Evolutionary conservation across 35 echinoderm and acorn worm genomes (phyloP), one percentile per base, ranked within the genome.

Genomic region (Amphiura filiformis): DNA sequence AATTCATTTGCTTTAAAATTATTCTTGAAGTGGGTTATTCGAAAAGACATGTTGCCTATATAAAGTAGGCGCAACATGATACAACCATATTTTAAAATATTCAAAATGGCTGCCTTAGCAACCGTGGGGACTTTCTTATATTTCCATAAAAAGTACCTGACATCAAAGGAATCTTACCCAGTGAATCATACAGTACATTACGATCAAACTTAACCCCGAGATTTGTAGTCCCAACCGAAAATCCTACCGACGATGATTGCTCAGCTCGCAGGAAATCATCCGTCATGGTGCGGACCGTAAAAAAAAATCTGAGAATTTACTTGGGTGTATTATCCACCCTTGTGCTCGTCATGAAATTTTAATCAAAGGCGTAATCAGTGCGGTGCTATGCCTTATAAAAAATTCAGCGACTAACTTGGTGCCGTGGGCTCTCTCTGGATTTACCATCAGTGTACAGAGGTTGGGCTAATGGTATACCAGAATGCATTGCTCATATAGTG

Each of bases 281-380:
- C 61, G 61, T 70, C 61, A 70, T 23, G 61, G 61, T n/a, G 61
- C 1, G 61, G 41, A 47, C 44, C 61, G 28, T n/a, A 23, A n/a
- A 70, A 70, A 52, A 70, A 70, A 70, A 70, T 70, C 61, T 70
- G 17, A 70, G 61, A 26, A 18, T 18, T 26, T 70, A 23, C 61
- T 18, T 70, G 15, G 15, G 61, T 30, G 61, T 23, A 70, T 70
- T 70, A 70, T 70, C 61, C 28, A 18, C 28, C 28, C 61, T 70
- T 70, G 61, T 70, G 61, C 61, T 70, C 26, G 28, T 70, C 61
- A 70, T 70, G 61, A 70, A 70, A 70, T 70, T 70, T 70, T 70
- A 70, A 70, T 70, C 61, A 70, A 70, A 70, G 61, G 61, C 61
- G 61, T 70, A 70, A 70, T 70, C 61, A 70, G 61, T 70, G 61